Percentiles rank a stretch among this genome's conserved stretches.
Conservation (phyloP, 2,113 vertebrate genomes). For the Nycticryphes semicollaris region DNA sequence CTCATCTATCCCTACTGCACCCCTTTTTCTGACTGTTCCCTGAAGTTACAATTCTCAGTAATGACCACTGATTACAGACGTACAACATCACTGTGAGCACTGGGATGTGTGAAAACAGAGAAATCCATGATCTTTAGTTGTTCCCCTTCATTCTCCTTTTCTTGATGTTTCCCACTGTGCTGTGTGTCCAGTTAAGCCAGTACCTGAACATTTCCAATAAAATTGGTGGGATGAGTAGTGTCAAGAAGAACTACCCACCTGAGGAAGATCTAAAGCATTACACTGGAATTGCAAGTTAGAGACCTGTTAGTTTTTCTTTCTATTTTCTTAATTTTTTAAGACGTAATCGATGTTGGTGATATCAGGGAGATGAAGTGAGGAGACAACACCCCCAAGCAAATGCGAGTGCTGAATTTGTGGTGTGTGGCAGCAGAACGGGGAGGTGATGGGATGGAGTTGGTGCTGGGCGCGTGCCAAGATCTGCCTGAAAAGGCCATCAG, state of each 20-base stretch:
- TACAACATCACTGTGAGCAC: background rate
- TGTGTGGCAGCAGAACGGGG: background rate
- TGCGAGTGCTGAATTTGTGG: background rate
- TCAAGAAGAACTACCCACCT: background rate
- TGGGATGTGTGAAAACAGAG: background rate
- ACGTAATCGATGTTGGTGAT: background rate
- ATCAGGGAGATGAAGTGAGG: background rate
- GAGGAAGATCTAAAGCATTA: background rate
- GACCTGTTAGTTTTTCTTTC: background rate
- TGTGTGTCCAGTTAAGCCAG: background rate
- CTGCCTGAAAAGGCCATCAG: background rate
- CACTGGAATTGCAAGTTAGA: background rate
- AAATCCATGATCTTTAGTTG: background rate
- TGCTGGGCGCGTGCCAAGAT: background rate
- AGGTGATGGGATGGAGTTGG: background rate
- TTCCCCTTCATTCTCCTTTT: background rate
- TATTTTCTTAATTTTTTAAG: background rate
- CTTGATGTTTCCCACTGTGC: background rate
- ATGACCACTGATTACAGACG: accelerated
- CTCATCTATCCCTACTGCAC: background rate
- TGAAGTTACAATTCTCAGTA: background rate
- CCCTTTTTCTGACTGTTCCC: background rate
- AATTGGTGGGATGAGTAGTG: background rate
- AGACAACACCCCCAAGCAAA: background rate
- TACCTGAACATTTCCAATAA: background rate